These are phyloP conservation scores for Eueremaeus valkanovi DNA, from an alignment of 2,888 invertebrate species.

Conservation along the genomic window DNA sequence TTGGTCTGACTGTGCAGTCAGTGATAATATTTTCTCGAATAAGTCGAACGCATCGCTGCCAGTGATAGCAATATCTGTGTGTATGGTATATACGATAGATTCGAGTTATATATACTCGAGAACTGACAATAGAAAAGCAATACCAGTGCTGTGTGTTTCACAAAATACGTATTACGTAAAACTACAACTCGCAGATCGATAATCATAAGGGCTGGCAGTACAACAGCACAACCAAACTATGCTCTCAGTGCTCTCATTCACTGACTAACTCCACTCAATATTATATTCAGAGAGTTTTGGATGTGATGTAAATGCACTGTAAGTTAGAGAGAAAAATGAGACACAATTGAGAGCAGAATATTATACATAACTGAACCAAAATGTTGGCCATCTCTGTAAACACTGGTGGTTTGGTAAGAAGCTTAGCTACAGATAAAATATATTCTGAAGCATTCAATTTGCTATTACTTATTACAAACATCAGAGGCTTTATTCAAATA, in stretches of 20 bases:
- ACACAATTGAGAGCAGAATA: not conserved
- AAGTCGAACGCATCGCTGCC: not conserved
- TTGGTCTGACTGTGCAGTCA: slow-evolving; percentile 6
- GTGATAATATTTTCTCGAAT: slow-evolving; percentile 15
- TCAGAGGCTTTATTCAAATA: no score
- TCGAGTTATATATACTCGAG: not conserved
- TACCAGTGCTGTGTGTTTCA: not conserved
- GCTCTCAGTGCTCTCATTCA: not conserved
- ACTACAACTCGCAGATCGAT: not conserved
- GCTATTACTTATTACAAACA: no score
- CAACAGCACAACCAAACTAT: no score
- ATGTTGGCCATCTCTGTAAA: slow-evolving; percentile 9
- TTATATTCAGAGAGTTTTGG: not conserved
- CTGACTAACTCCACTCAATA: not conserved
- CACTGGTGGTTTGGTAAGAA: not conserved
- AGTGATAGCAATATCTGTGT: not conserved
- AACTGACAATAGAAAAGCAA: not conserved
- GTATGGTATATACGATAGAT: not conserved
- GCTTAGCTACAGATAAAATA: not conserved
- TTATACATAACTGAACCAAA: not conserved
- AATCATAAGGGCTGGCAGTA: not conserved
- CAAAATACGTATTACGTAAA: slow-evolving; percentile 10
- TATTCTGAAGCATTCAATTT: not conserved
- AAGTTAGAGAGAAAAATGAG: not conserved
- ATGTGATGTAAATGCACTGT: not conserved